These are phyloP conservation scores for Lophochroa leadbeateri DNA, from an alignment of 2,113 vertebrate species.

Conservation along the genomic window DNA sequence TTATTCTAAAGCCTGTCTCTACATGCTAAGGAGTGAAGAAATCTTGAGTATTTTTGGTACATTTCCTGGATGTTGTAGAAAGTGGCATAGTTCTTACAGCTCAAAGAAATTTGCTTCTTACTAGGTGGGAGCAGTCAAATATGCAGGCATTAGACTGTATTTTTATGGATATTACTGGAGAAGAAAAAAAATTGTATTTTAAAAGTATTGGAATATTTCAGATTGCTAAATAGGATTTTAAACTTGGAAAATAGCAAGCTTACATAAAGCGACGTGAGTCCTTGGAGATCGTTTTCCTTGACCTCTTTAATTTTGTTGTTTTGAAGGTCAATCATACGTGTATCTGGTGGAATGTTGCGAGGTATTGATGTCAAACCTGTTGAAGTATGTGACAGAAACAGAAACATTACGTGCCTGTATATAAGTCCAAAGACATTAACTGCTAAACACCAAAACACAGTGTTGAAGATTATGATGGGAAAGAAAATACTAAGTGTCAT, in stretches of 20 bases:
- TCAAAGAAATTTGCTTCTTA: neutral
- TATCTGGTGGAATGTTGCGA: slow-evolving; percentile 88
- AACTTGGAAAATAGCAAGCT: slow-evolving; percentile 56
- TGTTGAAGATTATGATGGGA: neutral
- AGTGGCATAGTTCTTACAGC: neutral
- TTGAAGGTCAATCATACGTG: slow-evolving; percentile 93
- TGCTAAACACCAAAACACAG: neutral
- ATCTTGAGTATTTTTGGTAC: neutral
- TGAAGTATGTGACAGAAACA: neutral
- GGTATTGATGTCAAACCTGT: slow-evolving; percentile 90
- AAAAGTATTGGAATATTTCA: neutral
- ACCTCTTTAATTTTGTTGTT: slow-evolving; percentile 98
- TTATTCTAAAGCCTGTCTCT: neutral
- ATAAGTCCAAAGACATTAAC: neutral
- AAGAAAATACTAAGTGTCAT: neutral
- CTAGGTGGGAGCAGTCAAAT: neutral
- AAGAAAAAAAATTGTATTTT: neutral
- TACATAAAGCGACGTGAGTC: slow-evolving; percentile 86
- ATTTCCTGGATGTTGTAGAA: neutral
- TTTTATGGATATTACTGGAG: neutral
- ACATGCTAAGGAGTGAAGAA: neutral
- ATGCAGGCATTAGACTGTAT: neutral
- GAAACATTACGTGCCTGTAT: neutral
- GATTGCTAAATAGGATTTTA: neutral
- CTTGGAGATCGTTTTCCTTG: slow-evolving; percentile 93